Conservation (phyloP, 2,888 invertebrate species). For the Xestia ashworthii region DNA sequence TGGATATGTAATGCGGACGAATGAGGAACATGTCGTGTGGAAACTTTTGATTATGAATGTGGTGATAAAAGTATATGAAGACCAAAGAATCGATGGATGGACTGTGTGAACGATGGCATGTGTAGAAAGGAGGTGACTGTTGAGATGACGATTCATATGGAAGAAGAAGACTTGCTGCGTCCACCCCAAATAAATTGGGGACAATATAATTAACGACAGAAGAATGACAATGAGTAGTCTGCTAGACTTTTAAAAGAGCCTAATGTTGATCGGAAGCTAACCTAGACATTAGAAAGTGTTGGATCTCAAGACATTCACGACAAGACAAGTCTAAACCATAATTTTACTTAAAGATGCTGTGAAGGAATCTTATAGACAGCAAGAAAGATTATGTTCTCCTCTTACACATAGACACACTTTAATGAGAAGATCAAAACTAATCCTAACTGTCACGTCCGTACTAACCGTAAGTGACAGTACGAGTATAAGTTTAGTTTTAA, state of each 20-base stretch:
- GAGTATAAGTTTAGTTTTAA: too few relatives aligned
- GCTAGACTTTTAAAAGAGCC: background rate
- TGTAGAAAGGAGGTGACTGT: background rate
- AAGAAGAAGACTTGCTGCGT: background rate
- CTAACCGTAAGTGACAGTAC: too few relatives aligned
- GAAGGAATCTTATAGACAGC: background rate
- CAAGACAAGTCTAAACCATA: background rate
- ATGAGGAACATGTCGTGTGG: background rate
- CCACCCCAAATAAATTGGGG: background rate
- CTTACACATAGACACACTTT: background rate
- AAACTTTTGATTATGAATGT: background rate
- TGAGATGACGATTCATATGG: background rate
- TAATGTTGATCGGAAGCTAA: background rate
- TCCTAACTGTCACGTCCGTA: too few relatives aligned
- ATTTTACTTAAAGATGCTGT: background rate
- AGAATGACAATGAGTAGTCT: background rate
- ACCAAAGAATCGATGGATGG: background rate
- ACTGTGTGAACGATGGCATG: background rate
- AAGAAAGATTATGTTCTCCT: background rate
- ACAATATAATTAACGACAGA: too few relatives aligned
- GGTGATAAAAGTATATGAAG: background rate
- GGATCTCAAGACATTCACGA: background rate
- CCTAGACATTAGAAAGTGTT: background rate
- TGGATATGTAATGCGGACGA: background rate
- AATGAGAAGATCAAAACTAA: background rate